A percentile compares a stretch with the other conserved stretches of the same genome.
These are phyloP conservation scores for Neosilurus hyrtlii DNA, from an alignment of 2,797 vertebrate species.

Conservation along the genomic window DNA sequence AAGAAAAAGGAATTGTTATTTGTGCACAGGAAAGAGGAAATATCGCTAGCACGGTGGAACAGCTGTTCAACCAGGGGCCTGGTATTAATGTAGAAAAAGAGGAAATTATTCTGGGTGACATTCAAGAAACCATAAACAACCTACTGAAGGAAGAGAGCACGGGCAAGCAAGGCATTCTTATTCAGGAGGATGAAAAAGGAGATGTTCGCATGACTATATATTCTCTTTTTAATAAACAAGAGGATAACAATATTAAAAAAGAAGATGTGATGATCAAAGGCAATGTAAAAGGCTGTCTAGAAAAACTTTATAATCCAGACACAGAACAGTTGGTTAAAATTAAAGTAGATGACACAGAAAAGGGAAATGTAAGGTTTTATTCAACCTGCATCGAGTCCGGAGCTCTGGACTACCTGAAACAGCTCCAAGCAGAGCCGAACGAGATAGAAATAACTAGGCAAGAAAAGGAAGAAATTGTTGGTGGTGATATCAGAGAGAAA, in stretches of 20 bases:
- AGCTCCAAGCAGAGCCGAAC: constrained; percentile 73
- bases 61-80: constrained; percentile 79
- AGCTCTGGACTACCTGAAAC: constrained; percentile 83
- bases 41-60: constrained; percentile 79
- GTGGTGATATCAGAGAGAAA: constrained; percentile 81
- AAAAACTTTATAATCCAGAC: constrained; percentile 73
- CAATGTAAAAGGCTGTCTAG: constrained; percentile 80
- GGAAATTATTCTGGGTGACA: constrained; percentile 83
- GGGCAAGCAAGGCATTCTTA: constrained; percentile 84
- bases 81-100: constrained; percentile 76
- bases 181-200: constrained; percentile 91
- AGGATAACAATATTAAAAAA: constrained; percentile 66
- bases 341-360: constrained; percentile 82
- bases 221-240: constrained; percentile 84
- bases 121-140: constrained; percentile 83
- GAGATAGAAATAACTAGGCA: constrained; percentile 60
- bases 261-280: constrained; percentile 80
- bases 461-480: constrained; percentile 77
- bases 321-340: constrained; percentile 70
- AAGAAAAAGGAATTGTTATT: constrained; percentile 74
- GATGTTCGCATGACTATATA: constrained; percentile 90
- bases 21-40: constrained; percentile 86
- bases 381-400: constrained; percentile 93
- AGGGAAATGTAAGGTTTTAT: constrained; percentile 89
- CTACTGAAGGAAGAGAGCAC: constrained; percentile 72